A percentile compares a stretch with the other conserved stretches of the same genome.
phyloP scores from a whole-genome alignment of 2,797 vertebrate species.

The Rhynchonycteris naso region DNA sequence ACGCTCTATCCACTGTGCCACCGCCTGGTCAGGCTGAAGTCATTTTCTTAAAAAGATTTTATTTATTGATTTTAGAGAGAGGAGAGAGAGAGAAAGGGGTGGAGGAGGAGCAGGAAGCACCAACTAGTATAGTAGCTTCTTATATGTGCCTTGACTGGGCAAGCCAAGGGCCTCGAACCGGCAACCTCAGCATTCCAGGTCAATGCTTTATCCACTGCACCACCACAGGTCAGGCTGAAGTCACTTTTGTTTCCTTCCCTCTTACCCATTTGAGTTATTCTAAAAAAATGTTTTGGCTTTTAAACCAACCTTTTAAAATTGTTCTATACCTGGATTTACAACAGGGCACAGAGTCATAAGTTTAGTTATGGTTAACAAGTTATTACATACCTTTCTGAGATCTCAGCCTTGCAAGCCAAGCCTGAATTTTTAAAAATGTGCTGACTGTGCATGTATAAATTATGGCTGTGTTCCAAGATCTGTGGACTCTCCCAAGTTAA shows the following conservation, averaged over 20 bases:
- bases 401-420: conserved; percentile 72
- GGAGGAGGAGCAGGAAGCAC: too few relatives aligned
- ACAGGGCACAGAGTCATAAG: not conserved
- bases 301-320: conserved; percentile 26
- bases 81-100: too few relatives aligned
- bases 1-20: too few relatives aligned
- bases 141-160: too few relatives aligned
- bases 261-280: conserved; percentile 50
- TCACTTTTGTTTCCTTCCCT: conserved; percentile 66
- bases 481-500: not conserved
- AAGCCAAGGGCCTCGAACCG: too few relatives aligned
- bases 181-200: too few relatives aligned
- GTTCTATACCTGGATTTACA: conserved; percentile 40
- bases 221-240: not conserved
- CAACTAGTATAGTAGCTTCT: too few relatives aligned
- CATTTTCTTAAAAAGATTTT: too few relatives aligned
- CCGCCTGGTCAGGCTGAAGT: too few relatives aligned
- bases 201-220: too few relatives aligned
- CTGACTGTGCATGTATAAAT: conserved; percentile 29
- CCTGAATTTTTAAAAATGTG: conserved; percentile 18
- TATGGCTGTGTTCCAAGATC: not conserved
- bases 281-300: conserved; percentile 29
- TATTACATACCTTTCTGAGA: not conserved
- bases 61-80: too few relatives aligned
- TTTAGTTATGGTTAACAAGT: conserved; percentile 52